Percentiles rank a stretch among this genome's conserved stretches.
Conservation (phyloP, 1,140 invertebrate genomes). For the Zaprionus nigranus region DNA sequence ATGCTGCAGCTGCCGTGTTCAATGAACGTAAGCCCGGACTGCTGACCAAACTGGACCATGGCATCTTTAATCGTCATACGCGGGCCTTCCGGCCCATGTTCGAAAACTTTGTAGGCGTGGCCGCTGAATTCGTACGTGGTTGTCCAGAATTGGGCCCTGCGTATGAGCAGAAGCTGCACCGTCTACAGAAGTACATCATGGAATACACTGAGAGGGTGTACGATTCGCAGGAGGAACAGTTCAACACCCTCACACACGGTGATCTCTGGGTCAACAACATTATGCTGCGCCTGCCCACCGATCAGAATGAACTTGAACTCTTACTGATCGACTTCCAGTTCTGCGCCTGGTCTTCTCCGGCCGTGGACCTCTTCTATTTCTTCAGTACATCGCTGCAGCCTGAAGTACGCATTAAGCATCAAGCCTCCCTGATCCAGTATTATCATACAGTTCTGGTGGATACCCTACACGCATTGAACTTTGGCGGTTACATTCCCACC, state of each 20-base stretch:
- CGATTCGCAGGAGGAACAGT: slow-evolving; percentile 84
- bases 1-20: slow-evolving; percentile 84
- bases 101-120: slow-evolving; percentile 46
- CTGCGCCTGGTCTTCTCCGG: slow-evolving; percentile 71
- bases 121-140: slow-evolving; percentile 42
- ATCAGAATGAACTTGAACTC: slow-evolving; percentile 84
- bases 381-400: slow-evolving; percentile 59
- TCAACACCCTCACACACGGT: slow-evolving; percentile 88
- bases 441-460: slow-evolving; percentile 68
- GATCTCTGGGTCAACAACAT: slow-evolving; percentile 89
- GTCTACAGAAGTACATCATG: slow-evolving; percentile 56
- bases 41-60: slow-evolving; percentile 64
- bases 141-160: slow-evolving; percentile 49
- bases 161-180: slow-evolving; percentile 56
- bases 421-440: slow-evolving; percentile 66
- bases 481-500: slow-evolving; percentile 63
- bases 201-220: slow-evolving; percentile 63
- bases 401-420: slow-evolving; percentile 45
- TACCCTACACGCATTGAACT: slow-evolving; percentile 62
- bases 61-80: slow-evolving; percentile 73
- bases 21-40: slow-evolving; percentile 64
- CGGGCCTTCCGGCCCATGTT: slow-evolving; percentile 60
- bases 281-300: slow-evolving; percentile 86
- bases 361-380: slow-evolving; percentile 79
- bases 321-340: slow-evolving; percentile 83